phyloP scores from a whole-genome alignment of 2,888 invertebrate genomes.

The Drosophila mulleri region DNA sequence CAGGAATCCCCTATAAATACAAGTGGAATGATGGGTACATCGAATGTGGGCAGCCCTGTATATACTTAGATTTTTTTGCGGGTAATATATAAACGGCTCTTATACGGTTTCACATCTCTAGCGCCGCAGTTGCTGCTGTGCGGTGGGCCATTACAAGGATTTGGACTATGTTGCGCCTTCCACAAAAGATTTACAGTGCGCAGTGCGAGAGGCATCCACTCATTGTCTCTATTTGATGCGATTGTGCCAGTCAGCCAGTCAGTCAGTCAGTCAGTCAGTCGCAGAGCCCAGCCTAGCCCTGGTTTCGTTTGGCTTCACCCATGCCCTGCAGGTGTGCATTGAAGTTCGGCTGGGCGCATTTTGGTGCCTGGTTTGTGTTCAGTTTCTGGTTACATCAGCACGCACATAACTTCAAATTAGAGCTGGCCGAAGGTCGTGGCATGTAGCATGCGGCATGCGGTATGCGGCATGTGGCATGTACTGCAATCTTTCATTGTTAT shows the following conservation, averaged over 20 bases:
- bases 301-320: conserved; percentile 27
- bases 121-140: neutral
- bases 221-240: conserved; percentile 24
- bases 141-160: conserved; percentile 44
- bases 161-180: conserved; percentile 8
- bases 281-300: neutral
- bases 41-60: no score
- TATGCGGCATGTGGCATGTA: neutral
- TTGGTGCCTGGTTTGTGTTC: conserved; percentile 15
- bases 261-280: neutral
- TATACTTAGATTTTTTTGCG: no score
- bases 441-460: conserved; percentile 5
- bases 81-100: no score
- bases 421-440: conserved; percentile 40
- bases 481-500: conserved; percentile 53
- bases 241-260: conserved; percentile 13
- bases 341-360: conserved; percentile 6
- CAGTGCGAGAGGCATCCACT: conserved; percentile 51
- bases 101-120: neutral
- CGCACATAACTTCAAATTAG: conserved; percentile 75
- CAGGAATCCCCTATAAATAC: no score
- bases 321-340: conserved; percentile 43
- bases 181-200: conserved; percentile 35
- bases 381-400: conserved; percentile 64
- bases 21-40: no score